Evolutionary conservation across 2,888 invertebrate species (phyloP), one percentile per base, ranked within the genome.

Genomic region (Drosophila engyochracea): DNA sequence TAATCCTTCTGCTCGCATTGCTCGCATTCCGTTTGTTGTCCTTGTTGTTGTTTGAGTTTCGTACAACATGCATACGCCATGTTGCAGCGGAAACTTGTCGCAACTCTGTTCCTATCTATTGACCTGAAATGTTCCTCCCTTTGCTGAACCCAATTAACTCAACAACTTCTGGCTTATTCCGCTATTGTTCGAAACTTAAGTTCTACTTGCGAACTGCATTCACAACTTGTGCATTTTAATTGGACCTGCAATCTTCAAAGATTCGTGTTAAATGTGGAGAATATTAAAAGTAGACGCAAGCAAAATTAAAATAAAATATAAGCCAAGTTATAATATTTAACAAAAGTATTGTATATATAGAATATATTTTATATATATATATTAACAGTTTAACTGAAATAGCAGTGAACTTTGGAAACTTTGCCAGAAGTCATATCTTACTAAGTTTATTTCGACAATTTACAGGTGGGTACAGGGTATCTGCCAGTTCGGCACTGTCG

Each of bases 31-130:
- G 59, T 35, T 52, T n/a, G 19, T 1, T 30, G 39, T 41, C 65
- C 60, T 71, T 72, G 57, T 74, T 61, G 71, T 62, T 83, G 70
- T 75, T 61, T 70, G 68, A 61, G 66, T 71, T 74, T 66, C 65
- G 69, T 67, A 65, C 75, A 64, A 65, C 73, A 78, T 75, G 66
- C 58, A 58, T 44, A 16, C 72, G 81, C 35, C 25, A 35, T 75
- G 52, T 58, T 78, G 57, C 78, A 70, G 61, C 75, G 69, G 67
- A 82, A 82, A 73, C 70, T 69, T 82, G 84, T 76, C 82, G 68
- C 75, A 70, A 57, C 67, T 71, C 59, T 30, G 28, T 5, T 14
- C 12, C 57, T 31, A 44, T 47, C 30, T 49, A 30, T 39, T 37
- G 54, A 16, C 54, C n/a, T 59, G 52, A 10, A 33, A 53, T 25